Base-by-base conservation (phyloP, 2,797 vertebrate genomes). In the Coendou prehensilis region DNA sequence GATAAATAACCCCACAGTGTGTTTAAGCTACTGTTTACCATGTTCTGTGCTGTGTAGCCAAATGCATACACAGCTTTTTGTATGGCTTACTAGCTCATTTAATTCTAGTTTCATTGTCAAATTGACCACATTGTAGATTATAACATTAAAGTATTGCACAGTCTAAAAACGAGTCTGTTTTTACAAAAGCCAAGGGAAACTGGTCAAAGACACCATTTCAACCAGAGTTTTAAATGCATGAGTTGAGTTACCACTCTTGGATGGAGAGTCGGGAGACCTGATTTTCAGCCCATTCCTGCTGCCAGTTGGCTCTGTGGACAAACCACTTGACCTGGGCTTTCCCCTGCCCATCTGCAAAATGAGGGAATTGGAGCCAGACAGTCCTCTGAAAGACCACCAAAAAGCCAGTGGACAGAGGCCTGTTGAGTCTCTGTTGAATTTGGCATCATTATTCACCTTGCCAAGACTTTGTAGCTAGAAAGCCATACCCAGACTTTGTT, bases 381-480 rank as follows among this genome's bases (percentile, higher is more conserved):
- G 0, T 75, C 45, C 50, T 82, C 76, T 93, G 67, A 45, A 18
- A 87, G 93, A 97, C 69, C 52, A 87, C 89, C 93, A 78, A 33
- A 45, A 87, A 95, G 41, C 73, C 5, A 33, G 56, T 23, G 15
- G 64, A 26, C 52, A 20, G 56, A 85, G 30, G 69, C 59, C 79
- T 63, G 17, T 7, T 23, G 45, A 64, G 20, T 57, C 76, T 41
- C 71, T 76, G 0, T 37, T 87, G 93, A 96, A 81, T 67, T 61
- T 0, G 0, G 8, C 52, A 5, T 67, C 52, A 45, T 61, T 85
- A 37, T 73, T 93, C 18, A 69, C 85, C 67, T 91, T 94, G 86
- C 89, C 93, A 93, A 87, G 87, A 67, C 56, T 26, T 84, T 84
- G 76, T 83, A 76, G 59, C 84, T n/a, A 76, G 41, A n/a, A 93